A percentile compares a stretch with the other conserved stretches of the same genome.
Evolutionary conservation across 2,797 vertebrate species (phyloP).

Genomic region (Pipistrellus pipistrellus): DNA sequence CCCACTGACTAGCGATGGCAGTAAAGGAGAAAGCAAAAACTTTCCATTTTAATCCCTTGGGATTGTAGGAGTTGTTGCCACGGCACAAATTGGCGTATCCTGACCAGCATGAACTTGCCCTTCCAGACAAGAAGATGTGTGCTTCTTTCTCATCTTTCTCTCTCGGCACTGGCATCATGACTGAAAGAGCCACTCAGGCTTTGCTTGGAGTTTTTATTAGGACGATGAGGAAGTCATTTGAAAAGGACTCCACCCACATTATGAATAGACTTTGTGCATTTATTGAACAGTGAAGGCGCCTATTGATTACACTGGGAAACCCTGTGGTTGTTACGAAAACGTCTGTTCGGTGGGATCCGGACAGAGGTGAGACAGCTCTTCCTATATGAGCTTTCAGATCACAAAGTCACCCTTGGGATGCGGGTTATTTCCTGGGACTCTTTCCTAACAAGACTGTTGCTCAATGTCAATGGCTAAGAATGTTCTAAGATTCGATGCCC

Average conservation of each 20-base stretch:
- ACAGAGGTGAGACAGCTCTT: conserved; percentile 5
- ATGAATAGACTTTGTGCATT: conserved; percentile 42
- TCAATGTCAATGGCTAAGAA: conserved; percentile 32
- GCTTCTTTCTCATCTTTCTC: not conserved
- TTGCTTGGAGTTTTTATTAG: conserved; percentile 5
- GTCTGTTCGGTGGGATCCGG: not conserved
- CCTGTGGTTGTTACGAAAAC: conserved; percentile 18
- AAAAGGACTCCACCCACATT: not conserved
- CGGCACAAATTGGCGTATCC: not conserved
- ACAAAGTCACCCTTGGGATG: not conserved
- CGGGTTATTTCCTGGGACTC: not conserved
- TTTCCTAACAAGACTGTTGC: conserved; percentile 44
- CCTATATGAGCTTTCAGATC: conserved; percentile 42
- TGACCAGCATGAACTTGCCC: not conserved
- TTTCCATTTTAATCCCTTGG: conserved; percentile 9
- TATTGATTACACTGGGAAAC: conserved; percentile 22
- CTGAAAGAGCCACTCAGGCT: not conserved
- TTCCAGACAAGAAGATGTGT: not conserved
- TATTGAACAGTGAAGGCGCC: not conserved
- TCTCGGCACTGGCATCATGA: not conserved
- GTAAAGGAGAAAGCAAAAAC: not conserved
- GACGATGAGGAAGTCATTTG: conserved; percentile 31
- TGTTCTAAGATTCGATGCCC: not conserved
- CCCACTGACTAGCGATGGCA: not conserved
- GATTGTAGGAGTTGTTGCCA: not conserved